Conservation (phyloP, 2,113 vertebrate genomes). For the Aepyceros melampus region DNA sequence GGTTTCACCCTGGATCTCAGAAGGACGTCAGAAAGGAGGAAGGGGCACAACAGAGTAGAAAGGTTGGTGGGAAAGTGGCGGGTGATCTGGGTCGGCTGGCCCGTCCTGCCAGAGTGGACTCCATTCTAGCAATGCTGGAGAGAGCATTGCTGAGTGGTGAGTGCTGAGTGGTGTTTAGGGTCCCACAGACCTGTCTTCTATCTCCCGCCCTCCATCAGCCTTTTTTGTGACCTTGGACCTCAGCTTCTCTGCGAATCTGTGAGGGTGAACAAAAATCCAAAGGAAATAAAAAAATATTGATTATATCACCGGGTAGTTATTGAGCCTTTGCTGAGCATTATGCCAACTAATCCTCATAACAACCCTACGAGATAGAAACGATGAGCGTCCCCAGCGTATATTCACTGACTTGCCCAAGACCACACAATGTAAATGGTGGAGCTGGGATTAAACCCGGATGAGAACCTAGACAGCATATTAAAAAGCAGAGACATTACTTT, state of each 20-base stretch:
- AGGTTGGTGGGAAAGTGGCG: background rate
- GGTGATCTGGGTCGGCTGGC: background rate
- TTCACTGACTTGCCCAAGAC: accelerated
- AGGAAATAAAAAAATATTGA: background rate
- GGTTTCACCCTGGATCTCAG: background rate
- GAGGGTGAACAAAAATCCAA: background rate
- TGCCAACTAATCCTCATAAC: accelerated
- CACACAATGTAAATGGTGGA: background rate
- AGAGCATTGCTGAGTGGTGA: too few relatives aligned
- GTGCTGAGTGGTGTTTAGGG: background rate
- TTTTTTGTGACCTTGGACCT: background rate
- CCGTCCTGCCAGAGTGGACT: background rate
- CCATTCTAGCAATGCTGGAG: accelerated
- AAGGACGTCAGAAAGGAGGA: background rate
- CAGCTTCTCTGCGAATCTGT: background rate
- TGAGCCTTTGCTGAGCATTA: background rate
- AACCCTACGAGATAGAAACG: background rate
- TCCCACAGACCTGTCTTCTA: background rate
- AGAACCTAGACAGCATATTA: background rate
- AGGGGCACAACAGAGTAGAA: accelerated
- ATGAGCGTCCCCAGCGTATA: accelerated
- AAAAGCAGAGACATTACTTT: background rate
- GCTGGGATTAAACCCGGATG: background rate
- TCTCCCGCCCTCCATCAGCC: background rate
- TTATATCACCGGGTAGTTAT: background rate